Evolutionary conservation across 2,113 vertebrate species (phyloP).

Genomic region (Myiozetetes cayanensis): DNA sequence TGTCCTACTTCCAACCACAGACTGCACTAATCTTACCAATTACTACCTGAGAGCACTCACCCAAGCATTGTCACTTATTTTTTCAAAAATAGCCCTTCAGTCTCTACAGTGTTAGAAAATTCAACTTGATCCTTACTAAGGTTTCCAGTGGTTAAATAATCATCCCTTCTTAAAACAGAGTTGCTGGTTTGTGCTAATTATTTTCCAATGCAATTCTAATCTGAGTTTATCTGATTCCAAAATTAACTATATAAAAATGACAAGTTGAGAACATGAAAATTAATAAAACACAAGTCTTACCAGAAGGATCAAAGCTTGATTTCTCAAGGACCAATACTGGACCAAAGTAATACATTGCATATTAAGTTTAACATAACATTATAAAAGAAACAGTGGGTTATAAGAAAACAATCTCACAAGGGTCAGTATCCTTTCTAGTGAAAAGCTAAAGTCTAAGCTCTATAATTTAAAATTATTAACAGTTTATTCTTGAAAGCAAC

Average conservation of each 20-base stretch:
- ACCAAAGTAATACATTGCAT: background rate
- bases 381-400: background rate
- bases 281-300: background rate
- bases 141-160: background rate
- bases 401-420: background rate
- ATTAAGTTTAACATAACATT: background rate
- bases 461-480: background rate
- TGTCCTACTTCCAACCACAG: conserved; percentile 13
- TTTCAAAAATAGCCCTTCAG: background rate
- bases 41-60: background rate
- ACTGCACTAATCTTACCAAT: background rate
- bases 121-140: background rate
- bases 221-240: background rate
- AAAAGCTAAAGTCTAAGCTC: background rate
- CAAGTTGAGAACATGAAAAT: background rate
- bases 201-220: background rate
- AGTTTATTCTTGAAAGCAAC: background rate
- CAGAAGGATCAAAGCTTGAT: background rate
- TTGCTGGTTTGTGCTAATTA: background rate
- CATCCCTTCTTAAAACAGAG: background rate
- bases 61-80: background rate
- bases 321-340: background rate
- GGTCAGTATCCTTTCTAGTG: background rate
- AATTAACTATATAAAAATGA: background rate
- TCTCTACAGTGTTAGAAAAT: background rate